These are phyloP conservation scores for Anoura caudifer DNA, from an alignment of 2,113 vertebrate genomes.

Conservation along the genomic window DNA sequence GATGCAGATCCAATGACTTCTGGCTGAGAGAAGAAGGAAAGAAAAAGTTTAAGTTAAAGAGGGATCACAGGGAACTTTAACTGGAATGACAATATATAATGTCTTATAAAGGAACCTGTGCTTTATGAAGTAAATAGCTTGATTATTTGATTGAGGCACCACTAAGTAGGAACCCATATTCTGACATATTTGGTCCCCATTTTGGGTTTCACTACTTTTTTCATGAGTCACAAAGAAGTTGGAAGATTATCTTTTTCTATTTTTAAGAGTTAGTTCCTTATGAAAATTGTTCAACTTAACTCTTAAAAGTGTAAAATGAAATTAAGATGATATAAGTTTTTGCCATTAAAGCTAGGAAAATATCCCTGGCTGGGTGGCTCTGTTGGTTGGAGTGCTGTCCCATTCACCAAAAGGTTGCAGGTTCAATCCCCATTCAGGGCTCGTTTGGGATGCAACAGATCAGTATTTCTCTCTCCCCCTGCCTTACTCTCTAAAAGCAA, in stretches of 20 bases:
- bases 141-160: neutral
- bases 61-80: slow-evolving; percentile 5
- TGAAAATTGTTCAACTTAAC: slow-evolving; percentile 38
- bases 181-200: neutral
- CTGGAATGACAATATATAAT: neutral
- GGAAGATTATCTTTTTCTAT: neutral
- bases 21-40: slow-evolving; percentile 81
- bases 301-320: slow-evolving; percentile 40
- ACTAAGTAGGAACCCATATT: neutral
- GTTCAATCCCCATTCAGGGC: too few species aligned
- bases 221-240: neutral
- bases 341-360: neutral
- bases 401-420: too few species aligned
- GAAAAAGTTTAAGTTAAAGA: neutral
- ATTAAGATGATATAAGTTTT: neutral
- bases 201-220: neutral
- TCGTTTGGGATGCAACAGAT: too few species aligned
- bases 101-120: neutral
- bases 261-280: slow-evolving; percentile 4
- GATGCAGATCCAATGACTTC: slow-evolving; percentile 84
- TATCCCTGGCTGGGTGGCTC: too few species aligned
- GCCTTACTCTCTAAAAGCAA: too few species aligned
- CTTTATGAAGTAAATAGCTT: slow-evolving; percentile 19
- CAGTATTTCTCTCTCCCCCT: too few species aligned
- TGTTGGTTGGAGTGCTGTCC: too few species aligned